These are phyloP conservation scores for Boleophthalmus pectinirostris DNA, from an alignment of 2,113 vertebrate species.

Conservation along the genomic window DNA sequence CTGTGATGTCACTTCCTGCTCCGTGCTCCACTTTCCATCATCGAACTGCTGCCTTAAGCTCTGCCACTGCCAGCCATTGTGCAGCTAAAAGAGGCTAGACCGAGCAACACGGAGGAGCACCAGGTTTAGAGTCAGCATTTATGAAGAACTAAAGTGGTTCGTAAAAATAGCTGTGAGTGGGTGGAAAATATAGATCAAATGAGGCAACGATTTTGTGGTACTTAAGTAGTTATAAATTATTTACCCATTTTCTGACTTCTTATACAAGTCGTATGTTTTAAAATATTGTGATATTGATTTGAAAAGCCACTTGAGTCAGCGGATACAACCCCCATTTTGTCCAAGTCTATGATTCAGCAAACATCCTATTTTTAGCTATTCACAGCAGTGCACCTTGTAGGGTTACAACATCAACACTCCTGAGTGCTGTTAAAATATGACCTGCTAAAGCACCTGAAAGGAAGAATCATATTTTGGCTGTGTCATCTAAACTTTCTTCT, in stretches of 20 bases:
- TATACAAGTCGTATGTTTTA: neutral
- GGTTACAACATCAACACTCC: too few relatives aligned
- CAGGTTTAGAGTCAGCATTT: neutral
- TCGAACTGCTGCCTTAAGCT: neutral
- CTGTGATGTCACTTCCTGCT: constrained; percentile 18
- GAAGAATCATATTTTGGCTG: neutral
- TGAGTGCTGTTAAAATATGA: neutral
- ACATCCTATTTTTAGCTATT: constrained; percentile 1
- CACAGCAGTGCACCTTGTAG: neutral
- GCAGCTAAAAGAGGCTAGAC: constrained; percentile 2
- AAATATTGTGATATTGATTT: neutral
- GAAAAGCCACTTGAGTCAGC: neutral
- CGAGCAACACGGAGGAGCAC: neutral
- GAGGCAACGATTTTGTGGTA: neutral
- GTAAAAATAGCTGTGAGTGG: neutral
- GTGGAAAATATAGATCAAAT: neutral
- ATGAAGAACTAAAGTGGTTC: neutral
- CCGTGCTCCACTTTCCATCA: constrained; percentile 31
- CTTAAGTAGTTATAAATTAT: too few relatives aligned
- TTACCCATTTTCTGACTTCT: too few relatives aligned
- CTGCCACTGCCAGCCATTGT: constrained; percentile 6
- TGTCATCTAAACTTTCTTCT: neutral
- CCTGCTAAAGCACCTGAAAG: neutral
- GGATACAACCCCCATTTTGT: neutral
- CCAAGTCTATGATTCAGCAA: neutral